phyloP scores from a whole-genome alignment of 2,797 vertebrate species.

The Podarcis siculus region DNA sequence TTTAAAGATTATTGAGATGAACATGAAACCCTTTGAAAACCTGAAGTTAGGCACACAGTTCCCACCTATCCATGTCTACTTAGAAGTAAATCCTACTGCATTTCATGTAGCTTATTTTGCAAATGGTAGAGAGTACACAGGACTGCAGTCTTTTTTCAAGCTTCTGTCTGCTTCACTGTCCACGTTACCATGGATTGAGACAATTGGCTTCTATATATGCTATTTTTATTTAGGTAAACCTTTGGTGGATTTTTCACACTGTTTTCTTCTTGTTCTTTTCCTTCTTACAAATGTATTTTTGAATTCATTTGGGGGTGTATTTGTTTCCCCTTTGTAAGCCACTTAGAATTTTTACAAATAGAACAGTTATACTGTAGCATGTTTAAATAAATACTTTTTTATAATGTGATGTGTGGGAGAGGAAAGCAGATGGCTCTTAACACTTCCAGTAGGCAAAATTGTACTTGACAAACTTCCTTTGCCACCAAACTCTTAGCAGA shows the following conservation, averaged over 20 bases:
- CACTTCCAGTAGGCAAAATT: not conserved
- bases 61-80: not conserved
- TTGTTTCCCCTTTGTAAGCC: not conserved
- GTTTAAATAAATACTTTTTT: not conserved
- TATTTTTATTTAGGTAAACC: not conserved
- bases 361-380: not conserved
- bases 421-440: not conserved
- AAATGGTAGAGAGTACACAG: not conserved
- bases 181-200: not conserved
- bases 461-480: not conserved
- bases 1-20: not conserved
- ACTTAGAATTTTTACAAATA: not conserved
- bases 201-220: not conserved
- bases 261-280: not conserved
- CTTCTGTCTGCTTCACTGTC: not conserved
- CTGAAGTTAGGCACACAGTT: not conserved
- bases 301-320: not conserved
- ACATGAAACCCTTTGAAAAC: not conserved
- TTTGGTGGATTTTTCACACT: not conserved
- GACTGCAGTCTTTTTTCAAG: not conserved
- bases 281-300: not conserved
- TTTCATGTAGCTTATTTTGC: not conserved
- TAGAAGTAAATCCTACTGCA: not conserved
- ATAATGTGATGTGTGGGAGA: not conserved
- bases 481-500: not conserved